Evolutionary conservation across 2,888 invertebrate genomes (phyloP), one percentile per base, ranked within the genome.

Genomic region (Mycalesis mineus): DNA sequence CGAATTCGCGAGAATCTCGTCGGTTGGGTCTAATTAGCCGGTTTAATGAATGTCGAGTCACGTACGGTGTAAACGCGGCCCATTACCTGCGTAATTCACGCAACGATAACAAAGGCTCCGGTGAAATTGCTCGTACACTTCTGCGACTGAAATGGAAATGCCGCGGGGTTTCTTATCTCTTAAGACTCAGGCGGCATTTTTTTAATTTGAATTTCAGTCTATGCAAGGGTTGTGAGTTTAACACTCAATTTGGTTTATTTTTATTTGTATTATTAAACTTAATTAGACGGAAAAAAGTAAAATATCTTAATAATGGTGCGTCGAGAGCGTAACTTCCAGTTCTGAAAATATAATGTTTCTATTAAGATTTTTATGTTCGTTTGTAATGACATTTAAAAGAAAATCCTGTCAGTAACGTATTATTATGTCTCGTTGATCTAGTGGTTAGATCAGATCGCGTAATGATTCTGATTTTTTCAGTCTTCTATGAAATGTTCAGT

Each of bases 11-110:
- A 61, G 66, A 66, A 69, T 68, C 67, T 64, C 68, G 61, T 62
- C 75, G 76, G 73, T 73, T 72, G 78, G 80, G 80, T 86, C 82
- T 86, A 87, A 87, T 87, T 87, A 87, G 85, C 77, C 78, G 72
- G 73, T 77, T 77, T 86, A 87, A 87, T 87, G 81, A 87, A 87
- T 87, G 84, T 85, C 78, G 76, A 72, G 82, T 79, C 87, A 87
- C 87, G 87, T 87, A 81, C 85, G 80, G 75, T 77, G 77, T 82
- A 78, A 85, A 84, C 77, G 82, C 80, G 82, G 73, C 76, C 82
- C 84, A 84, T 86, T 86, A 85, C 85, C 84, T 82, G 77, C 77
- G 80, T 83, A 79, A 82, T 84, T 86, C 84, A 80, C 83, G 80
- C 80, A 78, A 77, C 78, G 84, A 84, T 87, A 84, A 85, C 82